Base-by-base conservation (phyloP, 2,797 vertebrate genomes). In the Thaleichthys pacificus region DNA sequence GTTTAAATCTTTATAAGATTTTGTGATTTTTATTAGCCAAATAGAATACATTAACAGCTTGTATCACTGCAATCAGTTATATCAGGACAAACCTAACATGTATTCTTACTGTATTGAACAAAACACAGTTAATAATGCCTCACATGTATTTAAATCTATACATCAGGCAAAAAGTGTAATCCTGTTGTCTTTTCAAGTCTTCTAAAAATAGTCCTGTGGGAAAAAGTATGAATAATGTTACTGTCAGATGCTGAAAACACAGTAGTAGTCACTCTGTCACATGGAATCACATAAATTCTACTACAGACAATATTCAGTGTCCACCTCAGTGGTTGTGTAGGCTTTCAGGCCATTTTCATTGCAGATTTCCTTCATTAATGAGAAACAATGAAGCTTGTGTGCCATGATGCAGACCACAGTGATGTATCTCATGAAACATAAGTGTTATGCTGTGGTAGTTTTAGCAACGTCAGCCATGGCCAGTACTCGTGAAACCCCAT, bases 191-290 rank as follows among this genome's bases (percentile, higher is more conserved):
- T 62, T 32, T 51, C 51, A 4, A 66, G 30, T 19, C 42, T 62
- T 17, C 42, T 70, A 63, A 38, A 82, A 78, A 81, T 71, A 80
- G 28, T 67, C 58, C 67, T 19, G n/a, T 69, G 71, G 58, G 58
- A 22, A 79, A 71, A 61, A 21, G 60, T 30, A 47, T 60, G 54
- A 70, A 51, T 51, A 69, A 66, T 61, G 72, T 74, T 80, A 76
- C 63, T 57, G 65, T 65, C 70, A 65, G 70, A 71, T 24, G 19
- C 32, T 61, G 19, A 69, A 47, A 64, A 66, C 5, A 22, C 54
- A 30, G 17, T 32, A n/a, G 7, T 54, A 64, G 51, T 69, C 60
- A 35, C 62, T 0, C 26, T 71, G 60, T 68, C 76, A 69, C 51
- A 56, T 71, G 60, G 68, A 82, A 80, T 79, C 69, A 76, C 69